Conservation (phyloP, 2,113 vertebrate species). For the Dendrocopos noguchii region DNA sequence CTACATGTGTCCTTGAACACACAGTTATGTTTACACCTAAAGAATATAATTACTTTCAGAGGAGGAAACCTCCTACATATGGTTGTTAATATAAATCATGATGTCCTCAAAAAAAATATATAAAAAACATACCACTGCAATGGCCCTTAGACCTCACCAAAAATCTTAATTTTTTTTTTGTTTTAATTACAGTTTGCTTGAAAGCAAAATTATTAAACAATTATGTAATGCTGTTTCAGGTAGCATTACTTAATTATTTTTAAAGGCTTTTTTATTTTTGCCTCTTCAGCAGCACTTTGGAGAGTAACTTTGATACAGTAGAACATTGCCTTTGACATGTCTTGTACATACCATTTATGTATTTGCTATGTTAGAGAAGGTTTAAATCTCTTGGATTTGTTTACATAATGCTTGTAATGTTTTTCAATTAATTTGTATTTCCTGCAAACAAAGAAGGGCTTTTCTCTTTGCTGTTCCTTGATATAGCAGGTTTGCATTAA, state of each 20-base stretch:
- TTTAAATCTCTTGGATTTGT: constrained; percentile 45
- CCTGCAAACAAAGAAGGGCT: neutral
- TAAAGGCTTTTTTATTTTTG: neutral
- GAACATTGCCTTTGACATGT: neutral
- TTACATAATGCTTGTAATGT: constrained; percentile 26
- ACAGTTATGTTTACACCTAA: neutral
- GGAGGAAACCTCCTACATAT: neutral
- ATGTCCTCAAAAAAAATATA: constrained; percentile 9
- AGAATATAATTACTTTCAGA: neutral
- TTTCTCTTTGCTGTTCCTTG: neutral
- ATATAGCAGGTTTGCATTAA: constrained; percentile 21
- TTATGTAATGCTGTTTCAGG: neutral
- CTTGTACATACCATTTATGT: neutral
- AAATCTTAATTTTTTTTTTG: neutral
- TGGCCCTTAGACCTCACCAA: neutral
- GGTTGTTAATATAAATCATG: neutral
- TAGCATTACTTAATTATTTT: neutral
- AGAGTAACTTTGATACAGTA: neutral
- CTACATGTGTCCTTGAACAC: neutral
- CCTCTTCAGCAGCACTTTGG: constrained; percentile 24
- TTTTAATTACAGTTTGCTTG: neutral
- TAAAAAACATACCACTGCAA: neutral
- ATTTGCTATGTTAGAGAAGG: constrained; percentile 28
- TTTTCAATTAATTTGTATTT: constrained; percentile 27
- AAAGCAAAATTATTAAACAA: neutral